A percentile compares a stretch with the other conserved stretches of the same genome.
phyloP scores from a whole-genome alignment of 2,888 invertebrate species.

The Clepsis dumicolana region DNA sequence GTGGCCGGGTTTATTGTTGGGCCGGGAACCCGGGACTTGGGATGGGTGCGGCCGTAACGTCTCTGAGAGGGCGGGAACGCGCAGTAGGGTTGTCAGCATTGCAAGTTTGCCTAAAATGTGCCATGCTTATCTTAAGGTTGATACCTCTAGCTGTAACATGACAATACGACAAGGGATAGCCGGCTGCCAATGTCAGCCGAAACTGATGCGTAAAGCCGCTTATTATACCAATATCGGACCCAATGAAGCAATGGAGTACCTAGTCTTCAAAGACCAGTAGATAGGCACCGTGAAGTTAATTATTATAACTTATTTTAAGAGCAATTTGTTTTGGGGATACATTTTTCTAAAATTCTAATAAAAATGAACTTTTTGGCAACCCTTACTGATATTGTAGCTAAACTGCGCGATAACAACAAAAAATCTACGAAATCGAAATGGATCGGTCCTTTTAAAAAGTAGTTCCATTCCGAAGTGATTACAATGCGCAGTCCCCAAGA shows the following conservation, averaged over 20 bases:
- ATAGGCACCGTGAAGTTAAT: too few relatives aligned
- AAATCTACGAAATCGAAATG: slow-evolving; percentile 46
- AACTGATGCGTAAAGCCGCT: too few relatives aligned
- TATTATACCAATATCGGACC: too few relatives aligned
- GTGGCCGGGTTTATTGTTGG: slow-evolving; percentile 51
- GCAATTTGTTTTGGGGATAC: not conserved
- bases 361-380: slow-evolving; percentile 18
- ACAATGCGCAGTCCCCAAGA: slow-evolving; percentile 47
- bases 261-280: too few relatives aligned
- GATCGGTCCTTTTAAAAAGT: slow-evolving; percentile 44
- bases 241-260: too few relatives aligned
- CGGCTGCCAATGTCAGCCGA: too few relatives aligned
- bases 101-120: too few relatives aligned
- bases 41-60: slow-evolving; percentile 24
- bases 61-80: slow-evolving; percentile 28
- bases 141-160: too few relatives aligned
- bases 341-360: not conserved
- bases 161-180: too few relatives aligned
- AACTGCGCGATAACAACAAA: slow-evolving; percentile 44
- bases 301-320: too few relatives aligned
- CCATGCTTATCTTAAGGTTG: too few relatives aligned
- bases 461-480: slow-evolving; percentile 46
- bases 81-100: slow-evolving; percentile 27
- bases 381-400: slow-evolving; percentile 43
- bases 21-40: not conserved